phyloP scores from a whole-genome alignment of 2,888 invertebrate species.

The Hydriomena furcata region DNA sequence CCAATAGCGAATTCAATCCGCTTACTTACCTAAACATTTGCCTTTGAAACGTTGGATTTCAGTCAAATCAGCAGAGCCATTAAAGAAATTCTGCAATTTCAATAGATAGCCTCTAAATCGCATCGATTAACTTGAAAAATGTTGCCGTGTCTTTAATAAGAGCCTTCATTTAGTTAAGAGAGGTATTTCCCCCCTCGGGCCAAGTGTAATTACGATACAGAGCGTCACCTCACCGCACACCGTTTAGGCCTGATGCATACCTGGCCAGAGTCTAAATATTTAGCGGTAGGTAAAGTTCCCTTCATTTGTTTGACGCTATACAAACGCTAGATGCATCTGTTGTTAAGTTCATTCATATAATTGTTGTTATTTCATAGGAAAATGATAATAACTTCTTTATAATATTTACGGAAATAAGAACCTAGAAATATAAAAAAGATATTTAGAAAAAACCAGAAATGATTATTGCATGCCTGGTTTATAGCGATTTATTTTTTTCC shows the following conservation, averaged over 20 bases:
- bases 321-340: too few relatives aligned
- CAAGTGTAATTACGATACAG: constrained; percentile 37
- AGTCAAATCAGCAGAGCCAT: constrained; percentile 19
- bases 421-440: too few relatives aligned
- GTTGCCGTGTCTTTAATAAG: constrained; percentile 36
- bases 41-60: constrained; percentile 19
- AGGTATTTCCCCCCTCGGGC: constrained; percentile 21
- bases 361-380: too few relatives aligned
- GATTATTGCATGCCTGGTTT: too few relatives aligned
- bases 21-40: too few relatives aligned
- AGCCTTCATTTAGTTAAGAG: constrained; percentile 37
- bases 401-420: too few relatives aligned
- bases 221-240: constrained; percentile 31
- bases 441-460: too few relatives aligned
- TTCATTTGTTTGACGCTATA: background rate
- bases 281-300: constrained; percentile 22
- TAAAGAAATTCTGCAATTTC: constrained; percentile 26
- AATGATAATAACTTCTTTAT: too few relatives aligned
- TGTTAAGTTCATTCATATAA: too few relatives aligned
- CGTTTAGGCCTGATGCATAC: constrained; percentile 32
- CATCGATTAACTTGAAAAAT: constrained; percentile 37
- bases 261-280: constrained; percentile 22
- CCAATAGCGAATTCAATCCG: too few relatives aligned
- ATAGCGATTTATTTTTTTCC: too few relatives aligned
- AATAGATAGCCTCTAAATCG: constrained; percentile 31